Conservation (phyloP, 2,113 vertebrate species). For the Bucco capensis region DNA sequence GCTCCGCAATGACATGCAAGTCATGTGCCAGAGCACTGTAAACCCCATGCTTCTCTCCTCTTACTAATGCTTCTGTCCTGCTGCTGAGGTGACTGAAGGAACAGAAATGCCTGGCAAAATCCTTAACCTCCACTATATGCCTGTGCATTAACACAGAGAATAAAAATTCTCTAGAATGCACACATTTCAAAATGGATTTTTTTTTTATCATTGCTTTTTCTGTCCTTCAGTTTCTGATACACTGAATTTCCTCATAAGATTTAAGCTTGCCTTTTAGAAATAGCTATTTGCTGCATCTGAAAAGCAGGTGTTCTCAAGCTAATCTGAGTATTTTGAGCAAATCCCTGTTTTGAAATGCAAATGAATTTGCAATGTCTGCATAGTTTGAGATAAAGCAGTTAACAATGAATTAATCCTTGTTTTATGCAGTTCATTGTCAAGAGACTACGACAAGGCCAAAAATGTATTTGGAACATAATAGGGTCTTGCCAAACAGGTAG, state of each 20-base stretch:
- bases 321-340: constrained; percentile 74
- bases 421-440: constrained; percentile 73
- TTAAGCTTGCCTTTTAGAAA: constrained; percentile 24
- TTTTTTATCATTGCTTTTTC: background rate
- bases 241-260: constrained; percentile 29
- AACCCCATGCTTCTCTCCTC: background rate
- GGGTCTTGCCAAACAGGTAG: constrained; percentile 69
- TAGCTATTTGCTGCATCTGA: constrained; percentile 63
- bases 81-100: background rate
- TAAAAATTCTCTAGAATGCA: background rate
- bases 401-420: constrained; percentile 78
- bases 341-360: constrained; percentile 81
- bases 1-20: background rate
- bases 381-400: constrained; percentile 75
- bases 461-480: constrained; percentile 55
- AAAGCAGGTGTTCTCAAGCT: constrained; percentile 73
- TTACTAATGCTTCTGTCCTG: background rate
- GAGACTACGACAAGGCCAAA: constrained; percentile 49
- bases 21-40: background rate
- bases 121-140: background rate
- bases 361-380: constrained; percentile 69
- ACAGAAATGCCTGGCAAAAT: background rate
- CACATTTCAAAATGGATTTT: background rate
- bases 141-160: background rate
- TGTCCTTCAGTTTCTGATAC: background rate